phyloP scores from a whole-genome alignment of 2,797 vertebrate genomes.

The Dicrostonyx torquatus region DNA sequence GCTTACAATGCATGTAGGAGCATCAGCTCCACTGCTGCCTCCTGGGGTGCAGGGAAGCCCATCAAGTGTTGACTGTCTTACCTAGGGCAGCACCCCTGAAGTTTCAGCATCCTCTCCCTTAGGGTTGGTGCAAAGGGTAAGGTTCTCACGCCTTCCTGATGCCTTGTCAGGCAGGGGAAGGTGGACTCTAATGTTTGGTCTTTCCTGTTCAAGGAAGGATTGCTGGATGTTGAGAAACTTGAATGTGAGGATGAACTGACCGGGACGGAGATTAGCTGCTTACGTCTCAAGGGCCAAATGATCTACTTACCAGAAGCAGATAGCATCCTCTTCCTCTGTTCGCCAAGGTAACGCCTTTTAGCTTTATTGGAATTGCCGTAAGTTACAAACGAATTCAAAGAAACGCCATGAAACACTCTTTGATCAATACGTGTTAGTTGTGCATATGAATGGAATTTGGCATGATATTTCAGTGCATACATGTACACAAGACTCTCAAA shows the following conservation, averaged over 20 bases:
- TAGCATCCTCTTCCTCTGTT: constrained; percentile 99
- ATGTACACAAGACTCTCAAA: neutral
- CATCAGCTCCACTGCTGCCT: no score
- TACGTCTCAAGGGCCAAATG: constrained; percentile 99
- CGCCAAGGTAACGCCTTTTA: constrained; percentile 91
- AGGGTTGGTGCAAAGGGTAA: neutral
- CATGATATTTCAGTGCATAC: neutral
- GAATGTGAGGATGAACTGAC: constrained; percentile 98
- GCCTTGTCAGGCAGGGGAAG: neutral
- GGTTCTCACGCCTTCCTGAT: neutral
- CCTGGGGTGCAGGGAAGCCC: neutral
- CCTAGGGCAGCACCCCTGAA: no score
- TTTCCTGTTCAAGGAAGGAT: constrained; percentile 92
- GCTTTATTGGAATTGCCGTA: neutral
- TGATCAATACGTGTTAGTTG: no score
- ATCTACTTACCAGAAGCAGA: constrained; percentile 99
- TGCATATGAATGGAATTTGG: neutral
- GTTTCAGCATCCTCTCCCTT: neutral
- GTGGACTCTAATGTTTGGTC: constrained; percentile 40
- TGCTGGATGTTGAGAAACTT: constrained; percentile 96
- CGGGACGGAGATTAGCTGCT: constrained; percentile 97
- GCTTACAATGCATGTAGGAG: neutral
- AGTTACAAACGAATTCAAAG: neutral
- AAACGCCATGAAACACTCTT: neutral
- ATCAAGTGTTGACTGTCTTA: neutral